Evolutionary conservation across 1,140 invertebrate species (phyloP), one percentile per base, ranked within the genome.

Genomic region (Drosophila sp.): DNA sequence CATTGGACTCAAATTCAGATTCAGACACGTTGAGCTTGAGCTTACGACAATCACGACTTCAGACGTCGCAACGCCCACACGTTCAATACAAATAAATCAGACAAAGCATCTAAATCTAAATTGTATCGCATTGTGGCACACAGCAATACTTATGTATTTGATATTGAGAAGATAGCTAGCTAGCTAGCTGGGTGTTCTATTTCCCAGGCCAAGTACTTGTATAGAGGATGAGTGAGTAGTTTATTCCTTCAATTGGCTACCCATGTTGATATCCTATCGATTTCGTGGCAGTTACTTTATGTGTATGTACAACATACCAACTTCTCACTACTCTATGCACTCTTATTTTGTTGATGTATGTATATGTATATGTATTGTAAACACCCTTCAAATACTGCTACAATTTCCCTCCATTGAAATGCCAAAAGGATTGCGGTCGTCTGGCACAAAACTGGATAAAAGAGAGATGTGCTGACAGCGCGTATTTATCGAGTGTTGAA

Each of bases 41-140:
- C 17, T 17, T 17, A 17, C 17, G 17, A 50, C 44, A 50, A 50
- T 50, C 44, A 50, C 8, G 44, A 27, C 23, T 10, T 50, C 17
- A 50, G 10, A 60, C 23, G 32, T 30, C 30, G 11, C 6, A 8
- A n/a, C 69, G 27, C 62, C 44, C 44, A 66, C 76, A 63, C 40
- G 72, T 78, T 44, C 62, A 63, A 72, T 64, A 61, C 60, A 76
- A 79, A 79, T 79, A 79, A 79, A 76, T 75, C 76, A 72, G 64
- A 61, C 65, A 70, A 67, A 75, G 60, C 61, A 55, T 63, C 56
- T 58, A 58, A 58, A 58, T 62, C 67, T 47, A 75, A 75, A 75
- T 78, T 78, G 72, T 78, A 75, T 71, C 38, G 64, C 64, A 71
- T 75, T 78, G 63, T 67, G 50, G 60, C 72, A 40, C 50, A 74